Evolutionary conservation across 2,888 invertebrate genomes (phyloP).

Genomic region (Altica lythri): DNA sequence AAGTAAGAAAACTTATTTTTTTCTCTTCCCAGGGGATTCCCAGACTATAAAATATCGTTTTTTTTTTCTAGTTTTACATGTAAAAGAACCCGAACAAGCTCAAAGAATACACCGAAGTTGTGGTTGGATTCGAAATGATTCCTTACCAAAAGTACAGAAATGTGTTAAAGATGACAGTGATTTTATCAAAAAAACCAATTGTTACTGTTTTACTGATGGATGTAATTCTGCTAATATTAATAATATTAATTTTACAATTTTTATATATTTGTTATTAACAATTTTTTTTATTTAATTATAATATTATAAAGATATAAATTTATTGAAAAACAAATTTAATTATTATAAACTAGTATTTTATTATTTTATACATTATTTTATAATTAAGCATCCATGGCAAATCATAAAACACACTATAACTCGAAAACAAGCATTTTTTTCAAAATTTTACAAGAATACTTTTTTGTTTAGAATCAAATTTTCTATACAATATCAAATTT

Average conservation of each 20-base stretch:
- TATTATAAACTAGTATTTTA: not conserved
- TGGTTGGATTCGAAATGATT: constrained; percentile 60
- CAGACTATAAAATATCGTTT: not conserved
- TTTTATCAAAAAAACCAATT: constrained; percentile 66
- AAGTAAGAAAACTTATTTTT: too few species aligned
- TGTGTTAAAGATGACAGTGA: constrained; percentile 67
- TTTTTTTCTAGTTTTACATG: constrained; percentile 55
- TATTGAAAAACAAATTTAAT: not conserved
- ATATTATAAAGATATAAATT: not conserved
- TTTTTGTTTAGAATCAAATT: too few species aligned
- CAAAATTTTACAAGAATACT: too few species aligned
- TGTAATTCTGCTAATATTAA: constrained; percentile 58
- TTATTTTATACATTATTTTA: not conserved
- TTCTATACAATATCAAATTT: too few species aligned
- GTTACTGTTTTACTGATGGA: constrained; percentile 66
- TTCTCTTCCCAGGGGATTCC: too few species aligned
- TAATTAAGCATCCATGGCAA: not conserved
- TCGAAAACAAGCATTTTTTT: too few species aligned
- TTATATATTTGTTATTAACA: not conserved
- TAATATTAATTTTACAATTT: not conserved
- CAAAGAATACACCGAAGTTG: constrained; percentile 64
- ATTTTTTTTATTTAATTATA: too few species aligned
- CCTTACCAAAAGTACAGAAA: constrained; percentile 21
- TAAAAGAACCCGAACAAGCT: constrained; percentile 38
- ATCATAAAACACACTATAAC: too few species aligned